These are phyloP conservation scores for Agrotis segetum DNA, from an alignment of 2,888 invertebrate species.

Conservation along the genomic window DNA sequence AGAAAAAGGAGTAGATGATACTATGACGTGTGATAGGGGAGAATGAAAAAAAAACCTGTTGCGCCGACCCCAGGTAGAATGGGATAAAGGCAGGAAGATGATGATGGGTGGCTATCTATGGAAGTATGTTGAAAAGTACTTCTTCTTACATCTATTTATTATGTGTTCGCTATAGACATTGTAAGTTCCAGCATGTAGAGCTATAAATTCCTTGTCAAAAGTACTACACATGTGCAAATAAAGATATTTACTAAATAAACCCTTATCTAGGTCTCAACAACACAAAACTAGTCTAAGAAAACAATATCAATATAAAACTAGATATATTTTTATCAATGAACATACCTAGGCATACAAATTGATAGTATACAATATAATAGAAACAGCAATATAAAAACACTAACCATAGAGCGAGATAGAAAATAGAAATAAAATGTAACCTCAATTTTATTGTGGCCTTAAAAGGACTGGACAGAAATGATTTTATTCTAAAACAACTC, in stretches of 20 bases:
- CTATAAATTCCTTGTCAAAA: not conserved
- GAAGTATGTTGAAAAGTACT: too few relatives aligned
- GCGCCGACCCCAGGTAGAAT: too few relatives aligned
- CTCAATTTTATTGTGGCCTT: constrained; percentile 83
- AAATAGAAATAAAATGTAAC: constrained; percentile 76
- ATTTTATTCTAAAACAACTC: constrained; percentile 65
- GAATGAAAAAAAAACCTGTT: too few relatives aligned
- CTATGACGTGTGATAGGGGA: too few relatives aligned
- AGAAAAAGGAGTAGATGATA: too few relatives aligned
- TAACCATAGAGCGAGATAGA: constrained; percentile 67
- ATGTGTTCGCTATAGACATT: too few relatives aligned
- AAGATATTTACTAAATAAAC: constrained; percentile 32
- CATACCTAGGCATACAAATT: constrained; percentile 56
- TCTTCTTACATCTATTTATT: too few relatives aligned
- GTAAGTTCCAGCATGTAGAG: not conserved
- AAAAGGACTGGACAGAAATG: constrained; percentile 77
- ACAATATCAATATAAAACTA: constrained; percentile 36
- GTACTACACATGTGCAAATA: not conserved
- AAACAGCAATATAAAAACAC: constrained; percentile 53
- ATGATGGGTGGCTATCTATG: too few relatives aligned
- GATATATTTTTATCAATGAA: constrained; percentile 53
- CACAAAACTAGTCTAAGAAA: constrained; percentile 19
- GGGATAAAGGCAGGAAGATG: too few relatives aligned
- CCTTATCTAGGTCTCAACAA: constrained; percentile 20
- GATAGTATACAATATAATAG: constrained; percentile 64